Base-by-base conservation (phyloP, 2,113 vertebrate species). In the Ceratotherium simum region DNA sequence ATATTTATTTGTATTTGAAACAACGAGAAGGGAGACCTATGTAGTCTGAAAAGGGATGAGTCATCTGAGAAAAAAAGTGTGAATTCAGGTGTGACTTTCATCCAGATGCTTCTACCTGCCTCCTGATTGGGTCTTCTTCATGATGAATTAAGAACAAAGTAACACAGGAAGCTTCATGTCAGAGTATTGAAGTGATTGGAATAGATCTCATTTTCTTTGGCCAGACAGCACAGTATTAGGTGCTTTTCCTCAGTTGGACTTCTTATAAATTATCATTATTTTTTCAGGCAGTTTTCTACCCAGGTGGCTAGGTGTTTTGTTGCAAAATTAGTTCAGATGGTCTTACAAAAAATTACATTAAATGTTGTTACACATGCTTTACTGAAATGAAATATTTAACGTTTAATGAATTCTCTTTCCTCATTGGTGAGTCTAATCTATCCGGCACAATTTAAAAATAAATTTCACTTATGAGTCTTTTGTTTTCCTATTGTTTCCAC, bases 361-460 rank as follows among this genome's bases (percentile, higher is more conserved):
- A 42, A 67, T 94, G 33, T 73, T 67, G 27, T 36, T 90, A 73
- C 27, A 33, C 0, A 0, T 82, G 46, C 27, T 94, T 86, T 95
- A 92, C 81, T 80, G 79, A 81, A 85, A 92, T 85, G 79, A 95
- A 97, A 95, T 82, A 72, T 60, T 96, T 92, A 92, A 81, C 67
- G 78, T 85, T 84, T 92, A 78, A 67, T 92, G 73, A 90, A 78
- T 96, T 82, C 36, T 27, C 23, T 65, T 92, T 79, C 65, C 27
- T 95, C 21, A 33, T 39, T 92, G 89, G 36, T 78, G 60, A 72
- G 36, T 65, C 33, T 69, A 92, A 95, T 92, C n/a, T 85, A 84
- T 78, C 72, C 11, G 25, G 78, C 31, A 60, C 56, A 89, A 94
- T 88, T 89, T 80, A 64, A 87, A 96, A 88, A 94, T 67, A 69